phyloP scores from a whole-genome alignment of 2,797 vertebrate species.

The Vultur gryphus region DNA sequence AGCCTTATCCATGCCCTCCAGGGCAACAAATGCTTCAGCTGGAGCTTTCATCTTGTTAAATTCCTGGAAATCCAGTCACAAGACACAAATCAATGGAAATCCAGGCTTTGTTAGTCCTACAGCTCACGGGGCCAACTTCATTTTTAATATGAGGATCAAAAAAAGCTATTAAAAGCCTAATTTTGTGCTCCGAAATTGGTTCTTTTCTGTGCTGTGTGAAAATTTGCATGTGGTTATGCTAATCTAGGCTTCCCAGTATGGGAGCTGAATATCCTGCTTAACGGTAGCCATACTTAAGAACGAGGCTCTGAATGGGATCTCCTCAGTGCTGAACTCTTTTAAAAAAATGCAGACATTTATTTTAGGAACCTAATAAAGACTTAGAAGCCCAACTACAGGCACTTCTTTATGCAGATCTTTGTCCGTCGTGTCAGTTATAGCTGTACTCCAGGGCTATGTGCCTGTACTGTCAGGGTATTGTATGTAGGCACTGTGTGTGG shows the following conservation, averaged over 20 bases:
- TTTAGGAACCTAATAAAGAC: background rate
- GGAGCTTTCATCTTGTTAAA: constrained; percentile 1
- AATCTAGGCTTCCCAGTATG: background rate
- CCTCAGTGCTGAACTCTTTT: background rate
- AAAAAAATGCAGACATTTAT: background rate
- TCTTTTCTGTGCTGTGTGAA: background rate
- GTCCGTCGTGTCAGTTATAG: background rate
- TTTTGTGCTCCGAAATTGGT: background rate
- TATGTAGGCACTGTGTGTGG: background rate
- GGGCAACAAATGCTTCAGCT: background rate
- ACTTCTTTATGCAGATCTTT: background rate
- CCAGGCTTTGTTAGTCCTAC: background rate
- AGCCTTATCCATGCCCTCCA: background rate
- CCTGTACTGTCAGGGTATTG: background rate
- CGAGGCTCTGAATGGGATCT: background rate
- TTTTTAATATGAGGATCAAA: constrained; percentile 38
- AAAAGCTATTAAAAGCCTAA: background rate
- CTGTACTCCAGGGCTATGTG: background rate
- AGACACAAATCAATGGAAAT: background rate
- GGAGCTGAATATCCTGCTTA: background rate
- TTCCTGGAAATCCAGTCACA: background rate
- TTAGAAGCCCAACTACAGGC: background rate
- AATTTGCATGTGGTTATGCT: constrained; percentile 26
- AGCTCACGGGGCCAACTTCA: background rate
- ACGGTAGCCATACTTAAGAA: background rate